phyloP scores from a whole-genome alignment of 2,888 invertebrate genomes.

The Odontothrips loti region DNA sequence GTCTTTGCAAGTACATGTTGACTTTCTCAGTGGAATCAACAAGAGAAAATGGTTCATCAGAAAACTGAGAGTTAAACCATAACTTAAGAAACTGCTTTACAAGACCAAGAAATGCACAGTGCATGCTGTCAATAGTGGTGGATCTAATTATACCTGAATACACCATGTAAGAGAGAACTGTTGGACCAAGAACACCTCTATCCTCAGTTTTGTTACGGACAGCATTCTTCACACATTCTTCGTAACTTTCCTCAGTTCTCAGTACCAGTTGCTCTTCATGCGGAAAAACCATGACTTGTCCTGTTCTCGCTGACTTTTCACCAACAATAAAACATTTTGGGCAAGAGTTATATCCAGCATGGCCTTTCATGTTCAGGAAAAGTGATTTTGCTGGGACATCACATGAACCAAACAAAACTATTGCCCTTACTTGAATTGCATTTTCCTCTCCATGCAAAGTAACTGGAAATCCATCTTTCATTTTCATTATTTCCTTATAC shows the following conservation, averaged over 20 bases:
- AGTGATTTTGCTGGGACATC: background rate
- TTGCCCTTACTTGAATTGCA: background rate
- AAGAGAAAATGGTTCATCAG: background rate
- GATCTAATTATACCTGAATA: background rate
- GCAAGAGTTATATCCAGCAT: background rate
- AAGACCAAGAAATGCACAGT: background rate
- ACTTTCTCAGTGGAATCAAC: background rate
- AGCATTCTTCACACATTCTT: background rate
- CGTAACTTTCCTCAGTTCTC: background rate
- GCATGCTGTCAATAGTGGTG: background rate
- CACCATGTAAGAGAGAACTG: background rate
- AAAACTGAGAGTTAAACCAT: background rate
- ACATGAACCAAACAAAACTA: background rate
- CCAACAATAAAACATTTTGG: background rate
- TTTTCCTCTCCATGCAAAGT: background rate
- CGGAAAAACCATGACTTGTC: background rate
- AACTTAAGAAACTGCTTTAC: background rate
- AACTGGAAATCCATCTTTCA: background rate
- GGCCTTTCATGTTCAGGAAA: conserved; percentile 8
- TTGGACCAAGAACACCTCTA: background rate
- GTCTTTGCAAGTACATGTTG: background rate
- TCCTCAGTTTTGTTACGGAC: background rate
- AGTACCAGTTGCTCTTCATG: background rate
- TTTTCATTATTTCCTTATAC: background rate
- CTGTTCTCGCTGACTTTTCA: background rate